phyloP scores from a whole-genome alignment of 2,888 invertebrate species.

The Heliconius charithonia region DNA sequence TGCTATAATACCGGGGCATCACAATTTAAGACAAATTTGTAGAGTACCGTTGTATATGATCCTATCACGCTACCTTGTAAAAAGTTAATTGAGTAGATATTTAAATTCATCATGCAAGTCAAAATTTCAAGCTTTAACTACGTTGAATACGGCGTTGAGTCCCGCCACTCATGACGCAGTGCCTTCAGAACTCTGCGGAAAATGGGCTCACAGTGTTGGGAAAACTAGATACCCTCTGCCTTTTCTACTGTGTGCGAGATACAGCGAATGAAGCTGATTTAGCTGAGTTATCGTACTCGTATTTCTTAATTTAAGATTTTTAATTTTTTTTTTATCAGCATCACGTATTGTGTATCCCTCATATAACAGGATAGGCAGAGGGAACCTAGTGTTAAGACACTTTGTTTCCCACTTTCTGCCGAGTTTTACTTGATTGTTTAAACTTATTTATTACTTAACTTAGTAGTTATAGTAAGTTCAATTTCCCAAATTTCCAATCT shows the following conservation, averaged over 20 bases:
- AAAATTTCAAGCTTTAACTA: background rate
- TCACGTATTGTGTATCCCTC: too few species aligned
- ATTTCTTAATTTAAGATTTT: too few species aligned
- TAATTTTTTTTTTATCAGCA: too few species aligned
- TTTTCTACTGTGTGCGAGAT: background rate
- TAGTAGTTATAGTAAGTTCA: too few species aligned
- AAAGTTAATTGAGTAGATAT: background rate
- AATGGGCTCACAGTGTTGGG: background rate
- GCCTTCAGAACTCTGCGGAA: background rate
- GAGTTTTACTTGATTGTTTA: too few species aligned
- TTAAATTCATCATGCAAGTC: background rate
- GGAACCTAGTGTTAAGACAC: too few species aligned
- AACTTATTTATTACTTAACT: too few species aligned
- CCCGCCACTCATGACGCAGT: background rate
- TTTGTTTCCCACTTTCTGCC: too few species aligned
- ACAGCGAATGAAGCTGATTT: background rate
- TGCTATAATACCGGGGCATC: constrained; percentile 45
- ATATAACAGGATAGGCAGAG: too few species aligned
- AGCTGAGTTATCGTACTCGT: background rate
- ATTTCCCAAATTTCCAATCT: background rate
- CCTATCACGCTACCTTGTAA: constrained; percentile 14
- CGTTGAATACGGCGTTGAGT: background rate
- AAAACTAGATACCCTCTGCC: background rate
- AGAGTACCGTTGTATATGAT: constrained; percentile 36
- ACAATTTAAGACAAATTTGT: constrained; percentile 41